phyloP scores from a whole-genome alignment of 2,797 vertebrate species.

The Furcifer pardalis region DNA sequence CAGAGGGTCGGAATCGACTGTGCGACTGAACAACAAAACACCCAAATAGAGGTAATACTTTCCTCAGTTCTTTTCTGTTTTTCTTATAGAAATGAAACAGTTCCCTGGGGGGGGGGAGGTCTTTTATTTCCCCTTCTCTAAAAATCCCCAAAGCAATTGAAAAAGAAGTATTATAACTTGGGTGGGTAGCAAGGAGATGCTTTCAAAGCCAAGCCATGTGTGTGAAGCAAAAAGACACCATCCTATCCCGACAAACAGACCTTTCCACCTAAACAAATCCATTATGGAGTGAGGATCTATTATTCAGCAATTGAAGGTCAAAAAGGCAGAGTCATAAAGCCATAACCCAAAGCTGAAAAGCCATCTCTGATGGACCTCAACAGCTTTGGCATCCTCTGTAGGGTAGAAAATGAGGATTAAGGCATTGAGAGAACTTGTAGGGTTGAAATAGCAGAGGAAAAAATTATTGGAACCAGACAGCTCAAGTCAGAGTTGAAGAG shows the following conservation, averaged over 20 bases:
- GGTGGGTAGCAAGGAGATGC: background rate
- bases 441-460: no score
- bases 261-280: no score
- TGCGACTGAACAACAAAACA: no score
- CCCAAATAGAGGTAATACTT: no score
- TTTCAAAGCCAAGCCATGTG: background rate
- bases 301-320: background rate
- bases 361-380: background rate
- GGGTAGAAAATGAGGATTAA: background rate
- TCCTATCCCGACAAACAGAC: no score
- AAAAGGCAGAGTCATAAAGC: background rate
- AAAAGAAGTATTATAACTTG: background rate
- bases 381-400: background rate
- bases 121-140: background rate
- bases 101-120: background rate
- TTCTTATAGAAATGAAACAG: no score
- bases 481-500: no score
- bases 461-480: no score
- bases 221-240: no score
- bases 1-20: no score
- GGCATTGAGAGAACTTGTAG: no score
- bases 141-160: background rate
- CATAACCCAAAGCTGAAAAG: background rate
- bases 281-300: background rate
- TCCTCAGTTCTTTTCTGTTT: no score